Conservation (phyloP, 2,113 vertebrate species). For the Odocoileus virginianus region DNA sequence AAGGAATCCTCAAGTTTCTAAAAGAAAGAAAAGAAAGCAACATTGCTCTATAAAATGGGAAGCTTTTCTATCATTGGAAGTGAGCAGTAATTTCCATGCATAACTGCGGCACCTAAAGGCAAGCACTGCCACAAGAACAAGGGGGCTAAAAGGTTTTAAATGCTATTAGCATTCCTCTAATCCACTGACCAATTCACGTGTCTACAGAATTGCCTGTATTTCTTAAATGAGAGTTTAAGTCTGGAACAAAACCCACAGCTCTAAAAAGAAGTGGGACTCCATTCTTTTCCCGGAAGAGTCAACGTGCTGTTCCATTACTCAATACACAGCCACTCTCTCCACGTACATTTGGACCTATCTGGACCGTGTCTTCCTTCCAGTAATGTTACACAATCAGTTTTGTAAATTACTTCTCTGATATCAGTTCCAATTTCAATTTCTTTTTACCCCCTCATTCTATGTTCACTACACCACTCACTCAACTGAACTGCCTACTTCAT, state of each 20-base stretch:
- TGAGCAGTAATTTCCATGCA: neutral
- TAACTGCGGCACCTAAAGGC: slow-evolving; percentile 1
- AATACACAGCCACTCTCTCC: neutral
- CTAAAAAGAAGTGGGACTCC: neutral
- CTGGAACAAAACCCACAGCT: neutral
- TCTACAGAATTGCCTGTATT: slow-evolving; percentile 33
- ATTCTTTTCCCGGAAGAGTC: neutral
- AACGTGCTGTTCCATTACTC: neutral
- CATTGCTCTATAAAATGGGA: neutral
- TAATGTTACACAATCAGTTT: neutral
- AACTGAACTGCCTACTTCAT: neutral
- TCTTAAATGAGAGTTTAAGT: neutral
- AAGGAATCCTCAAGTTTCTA: neutral
- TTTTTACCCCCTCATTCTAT: neutral
- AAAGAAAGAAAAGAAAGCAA: neutral
- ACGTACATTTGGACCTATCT: neutral
- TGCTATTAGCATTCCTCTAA: slow-evolving; percentile 59
- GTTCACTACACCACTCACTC: neutral
- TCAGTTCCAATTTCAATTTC: neutral
- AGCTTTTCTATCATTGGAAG: neutral
- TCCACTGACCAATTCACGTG: slow-evolving; percentile 49
- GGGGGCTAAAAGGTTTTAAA: neutral
- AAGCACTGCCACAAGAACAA: slow-evolving; percentile 33
- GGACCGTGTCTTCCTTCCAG: neutral
- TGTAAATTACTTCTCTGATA: neutral